Base-by-base conservation (phyloP, 2,888 invertebrate species). In the Formica aserva region DNA sequence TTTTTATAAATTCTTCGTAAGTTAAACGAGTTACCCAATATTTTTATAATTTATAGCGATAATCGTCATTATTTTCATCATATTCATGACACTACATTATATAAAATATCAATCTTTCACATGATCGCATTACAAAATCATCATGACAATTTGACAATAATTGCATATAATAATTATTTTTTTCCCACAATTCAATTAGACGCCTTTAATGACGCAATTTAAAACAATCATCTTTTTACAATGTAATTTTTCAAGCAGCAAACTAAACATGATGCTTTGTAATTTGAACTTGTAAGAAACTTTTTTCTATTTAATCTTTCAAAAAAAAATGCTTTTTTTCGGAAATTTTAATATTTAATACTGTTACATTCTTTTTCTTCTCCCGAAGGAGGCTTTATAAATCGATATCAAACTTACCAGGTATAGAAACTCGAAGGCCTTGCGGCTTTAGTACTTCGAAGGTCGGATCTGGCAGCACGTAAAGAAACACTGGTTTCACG, bases 371-470 rank as follows among this genome's bases (percentile, higher is more conserved):
- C 1, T 0, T 0, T 32, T 63, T 48, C 3, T 26, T 22, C 3
- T 26, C n/a, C 3, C 1, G 8, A 26, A 26, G 5, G 2, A 75
- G 1, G 9, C 11, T 32, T 45, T 45, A 38, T 18, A 6, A 4
- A 55, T 67, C 11, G 2, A 9, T 45, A 15, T 55, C 9, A 80
- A 29, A 48, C 80, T 76, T 82, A 93, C 93, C 91, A 22, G 95
- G 95, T 86, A 95, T 95, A 62, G 94, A 95, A 22, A 95, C 92
- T 72, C 93, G 90, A 82, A 95, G 91, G n/a, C 95, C 95, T 78
- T 87, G 90, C 15, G 94, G 94, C n/a, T 86, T 87, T 52, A 95
- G 89, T 15, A 93, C 88, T 85, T 94, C 91, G n/a, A 95, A 92
- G 81, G 85, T 91, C 1, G 95, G 94, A 71, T 91, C 86, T 0